phyloP scores from a whole-genome alignment of 92 coral and sea anemone genomes.

The Micromussa lordhowensis region DNA sequence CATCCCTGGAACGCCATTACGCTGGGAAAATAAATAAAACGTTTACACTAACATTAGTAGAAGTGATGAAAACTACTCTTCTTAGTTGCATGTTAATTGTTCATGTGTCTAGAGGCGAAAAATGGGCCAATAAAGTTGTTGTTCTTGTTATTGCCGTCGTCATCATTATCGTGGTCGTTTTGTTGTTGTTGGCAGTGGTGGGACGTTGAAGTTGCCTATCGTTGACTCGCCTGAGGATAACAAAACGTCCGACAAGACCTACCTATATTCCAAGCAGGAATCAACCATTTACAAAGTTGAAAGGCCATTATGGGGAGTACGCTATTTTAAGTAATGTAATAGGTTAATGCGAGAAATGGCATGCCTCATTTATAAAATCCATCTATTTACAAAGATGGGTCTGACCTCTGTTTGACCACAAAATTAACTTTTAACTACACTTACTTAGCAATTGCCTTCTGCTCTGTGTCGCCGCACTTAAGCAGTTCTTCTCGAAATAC shows the following conservation, averaged over 20 bases:
- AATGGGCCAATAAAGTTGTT: no score
- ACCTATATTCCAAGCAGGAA: no score
- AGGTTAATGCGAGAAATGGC: neutral
- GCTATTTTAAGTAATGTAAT: neutral
- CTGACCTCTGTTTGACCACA: neutral
- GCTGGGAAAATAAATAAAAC: neutral
- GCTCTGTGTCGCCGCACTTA: slow-evolving; percentile 78
- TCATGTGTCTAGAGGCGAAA: no score
- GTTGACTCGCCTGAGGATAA: no score
- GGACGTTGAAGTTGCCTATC: no score
- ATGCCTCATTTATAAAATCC: neutral
- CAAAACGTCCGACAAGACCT: no score
- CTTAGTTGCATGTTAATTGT: neutral
- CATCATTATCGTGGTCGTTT: no score
- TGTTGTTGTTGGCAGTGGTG: no score
- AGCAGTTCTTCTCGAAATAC: slow-evolving; percentile 80
- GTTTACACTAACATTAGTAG: neutral
- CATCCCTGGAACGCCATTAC: slow-evolving; percentile 48
- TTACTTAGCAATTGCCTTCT: slow-evolving; percentile 84
- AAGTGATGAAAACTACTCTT: neutral
- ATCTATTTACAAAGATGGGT: neutral
- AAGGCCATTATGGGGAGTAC: neutral
- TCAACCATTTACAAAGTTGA: no score
- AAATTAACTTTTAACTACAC: neutral
- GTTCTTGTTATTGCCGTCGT: no score